A percentile compares a stretch with the other conserved stretches of the same genome.
Evolutionary conservation across 2,113 vertebrate genomes (phyloP).

Genomic region (Numenius arquata): DNA sequence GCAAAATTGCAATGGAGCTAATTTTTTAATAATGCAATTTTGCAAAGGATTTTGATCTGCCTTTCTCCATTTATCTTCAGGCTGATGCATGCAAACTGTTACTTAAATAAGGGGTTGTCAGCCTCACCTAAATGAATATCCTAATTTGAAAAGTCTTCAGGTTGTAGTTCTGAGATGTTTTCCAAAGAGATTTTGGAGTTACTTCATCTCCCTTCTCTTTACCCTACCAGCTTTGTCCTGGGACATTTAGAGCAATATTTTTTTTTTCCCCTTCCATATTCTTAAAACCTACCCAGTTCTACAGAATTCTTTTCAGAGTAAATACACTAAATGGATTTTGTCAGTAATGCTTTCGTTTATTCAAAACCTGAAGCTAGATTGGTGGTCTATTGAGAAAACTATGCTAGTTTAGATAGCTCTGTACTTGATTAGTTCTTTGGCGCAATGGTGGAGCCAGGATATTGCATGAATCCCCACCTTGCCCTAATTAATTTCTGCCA

Average conservation of each 20-base stretch:
- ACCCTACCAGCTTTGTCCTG: not conserved
- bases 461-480: conserved; percentile 62
- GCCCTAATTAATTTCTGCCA: conserved; percentile 53
- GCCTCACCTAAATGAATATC: not conserved
- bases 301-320: not conserved
- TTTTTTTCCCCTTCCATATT: not conserved
- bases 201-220: not conserved
- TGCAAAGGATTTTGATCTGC: not conserved
- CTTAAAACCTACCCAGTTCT: not conserved
- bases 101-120: not conserved
- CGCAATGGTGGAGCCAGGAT: conserved; percentile 28
- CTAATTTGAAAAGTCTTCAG: not conserved
- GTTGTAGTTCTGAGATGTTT: not conserved
- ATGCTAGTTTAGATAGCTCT: conserved; percentile 38
- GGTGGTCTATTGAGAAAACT: conserved; percentile 60
- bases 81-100: not conserved
- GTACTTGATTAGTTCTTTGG: conserved; percentile 60
- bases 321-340: not conserved
- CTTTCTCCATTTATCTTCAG: not conserved
- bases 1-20: not conserved
- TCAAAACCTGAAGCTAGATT: conserved; percentile 55
- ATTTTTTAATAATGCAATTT: not conserved
- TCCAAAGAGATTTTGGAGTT: not conserved
- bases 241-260: not conserved
- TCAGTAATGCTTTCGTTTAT: conserved; percentile 34